A percentile compares a stretch with the other conserved stretches of the same genome.
These are phyloP conservation scores for Cartodere bifasciata DNA, from an alignment of 2,888 invertebrate genomes.

Conservation along the genomic window DNA sequence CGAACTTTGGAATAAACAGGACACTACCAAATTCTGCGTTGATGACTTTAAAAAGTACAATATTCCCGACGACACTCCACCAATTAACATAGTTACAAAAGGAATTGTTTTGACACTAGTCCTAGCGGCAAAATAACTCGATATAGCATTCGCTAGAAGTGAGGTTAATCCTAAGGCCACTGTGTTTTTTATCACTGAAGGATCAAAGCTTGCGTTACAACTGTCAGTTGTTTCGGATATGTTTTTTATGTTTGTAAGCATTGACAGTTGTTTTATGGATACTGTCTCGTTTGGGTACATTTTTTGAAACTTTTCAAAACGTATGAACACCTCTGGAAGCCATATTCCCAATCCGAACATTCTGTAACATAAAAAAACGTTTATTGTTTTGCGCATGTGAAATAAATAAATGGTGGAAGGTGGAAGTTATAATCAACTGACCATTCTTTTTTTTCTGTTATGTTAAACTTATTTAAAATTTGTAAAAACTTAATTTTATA, in stretches of 20 bases:
- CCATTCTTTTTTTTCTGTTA: no score
- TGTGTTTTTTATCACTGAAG: conserved; percentile 50
- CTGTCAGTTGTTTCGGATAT: no score
- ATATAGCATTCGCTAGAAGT: conserved; percentile 48
- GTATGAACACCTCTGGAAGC: conserved; percentile 63
- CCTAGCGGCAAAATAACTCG: conserved; percentile 42
- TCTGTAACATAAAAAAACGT: no score
- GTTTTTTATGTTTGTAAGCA: conserved; percentile 14
- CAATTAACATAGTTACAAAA: conserved; percentile 34
- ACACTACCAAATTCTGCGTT: conserved; percentile 44
- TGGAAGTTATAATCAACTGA: no score
- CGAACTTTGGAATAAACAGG: conserved; percentile 38
- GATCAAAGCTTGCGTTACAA: conserved; percentile 45
- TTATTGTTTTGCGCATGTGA: no score
- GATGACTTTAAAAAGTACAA: conserved; percentile 48
- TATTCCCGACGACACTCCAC: conserved; percentile 43
- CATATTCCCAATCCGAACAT: conserved; percentile 60
- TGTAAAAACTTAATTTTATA: no score
- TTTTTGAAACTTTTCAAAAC: conserved; percentile 36
- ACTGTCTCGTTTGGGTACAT: conserved; percentile 37
- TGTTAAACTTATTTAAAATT: no score
- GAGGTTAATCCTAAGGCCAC: conserved; percentile 54
- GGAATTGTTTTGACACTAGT: conserved; percentile 27
- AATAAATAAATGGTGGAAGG: no score
- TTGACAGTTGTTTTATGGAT: conserved; percentile 35